Conservation (phyloP, 1,140 invertebrate genomes). For the Grapholita molesta region DNA sequence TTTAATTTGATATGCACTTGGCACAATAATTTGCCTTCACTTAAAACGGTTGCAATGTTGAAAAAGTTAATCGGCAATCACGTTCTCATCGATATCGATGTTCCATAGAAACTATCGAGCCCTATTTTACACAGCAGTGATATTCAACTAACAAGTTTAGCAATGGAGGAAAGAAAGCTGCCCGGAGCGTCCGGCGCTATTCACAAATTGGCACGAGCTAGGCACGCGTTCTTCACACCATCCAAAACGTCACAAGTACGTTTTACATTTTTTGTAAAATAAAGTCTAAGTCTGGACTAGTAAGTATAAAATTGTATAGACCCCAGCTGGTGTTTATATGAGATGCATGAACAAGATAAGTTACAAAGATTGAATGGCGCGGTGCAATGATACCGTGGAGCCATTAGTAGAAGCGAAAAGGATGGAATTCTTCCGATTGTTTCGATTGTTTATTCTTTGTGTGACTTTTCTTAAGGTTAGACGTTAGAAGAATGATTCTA, state of each 20-base stretch:
- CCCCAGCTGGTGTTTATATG: background rate
- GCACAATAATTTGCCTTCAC: too few relatives aligned
- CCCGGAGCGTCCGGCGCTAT: slow-evolving; percentile 68
- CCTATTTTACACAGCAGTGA: slow-evolving; percentile 62
- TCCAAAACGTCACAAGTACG: slow-evolving; percentile 33
- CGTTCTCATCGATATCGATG: slow-evolving; percentile 52
- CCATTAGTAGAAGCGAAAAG: slow-evolving; percentile 65
- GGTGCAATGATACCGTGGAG: slow-evolving; percentile 58
- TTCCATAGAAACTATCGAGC: slow-evolving; percentile 33
- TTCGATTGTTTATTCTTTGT: slow-evolving; percentile 29
- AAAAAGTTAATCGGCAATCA: too few relatives aligned
- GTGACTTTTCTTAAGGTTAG: slow-evolving; percentile 17
- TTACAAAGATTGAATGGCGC: slow-evolving; percentile 67
- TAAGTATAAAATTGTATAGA: slow-evolving; percentile 3
- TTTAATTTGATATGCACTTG: too few relatives aligned
- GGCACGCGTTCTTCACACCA: slow-evolving; percentile 55
- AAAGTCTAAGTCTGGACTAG: slow-evolving; percentile 19
- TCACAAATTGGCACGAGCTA: slow-evolving; percentile 77
- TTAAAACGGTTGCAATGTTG: too few relatives aligned
- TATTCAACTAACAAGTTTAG: slow-evolving; percentile 74
- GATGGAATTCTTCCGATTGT: slow-evolving; percentile 46
- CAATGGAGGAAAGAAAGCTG: slow-evolving; percentile 75
- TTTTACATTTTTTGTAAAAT: slow-evolving; percentile 24
- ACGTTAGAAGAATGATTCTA: background rate
- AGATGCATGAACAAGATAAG: slow-evolving; percentile 26